These are phyloP conservation scores for Petroica traversi DNA, from an alignment of 2,113 vertebrate species.

Conservation along the genomic window DNA sequence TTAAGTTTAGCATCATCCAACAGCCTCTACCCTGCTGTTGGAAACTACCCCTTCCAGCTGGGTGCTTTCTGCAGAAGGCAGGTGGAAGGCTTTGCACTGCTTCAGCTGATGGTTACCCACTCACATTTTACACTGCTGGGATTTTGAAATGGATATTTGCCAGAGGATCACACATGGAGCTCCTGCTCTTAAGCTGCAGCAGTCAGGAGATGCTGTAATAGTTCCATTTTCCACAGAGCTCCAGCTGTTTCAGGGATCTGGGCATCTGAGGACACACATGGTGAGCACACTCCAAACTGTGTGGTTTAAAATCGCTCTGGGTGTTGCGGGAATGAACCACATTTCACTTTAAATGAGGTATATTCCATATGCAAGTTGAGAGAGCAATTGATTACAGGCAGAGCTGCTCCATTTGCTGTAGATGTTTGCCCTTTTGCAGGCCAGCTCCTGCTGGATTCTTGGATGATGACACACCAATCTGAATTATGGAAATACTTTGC, in stretches of 20 bases:
- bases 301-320: fast-evolving
- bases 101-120: neutral
- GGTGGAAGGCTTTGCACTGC: neutral
- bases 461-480: neutral
- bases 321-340: neutral
- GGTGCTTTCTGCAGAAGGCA: neutral
- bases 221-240: neutral
- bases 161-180: neutral
- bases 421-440: neutral
- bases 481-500: neutral
- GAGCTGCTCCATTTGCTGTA: neutral
- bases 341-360: neutral
- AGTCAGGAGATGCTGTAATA: neutral
- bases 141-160: neutral
- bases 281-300: neutral
- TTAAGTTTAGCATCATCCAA: neutral
- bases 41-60: neutral
- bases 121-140: neutral
- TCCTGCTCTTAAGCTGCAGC: neutral
- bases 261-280: neutral
- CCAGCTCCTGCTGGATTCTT: neutral
- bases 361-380: neutral
- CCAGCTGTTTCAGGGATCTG: neutral
- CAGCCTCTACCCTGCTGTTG: neutral
- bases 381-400: neutral